These are phyloP conservation scores for Oopsacas minuta DNA, from an alignment of 37 sponge, comb jelly and placozoan genomes.

Conservation along the genomic window DNA sequence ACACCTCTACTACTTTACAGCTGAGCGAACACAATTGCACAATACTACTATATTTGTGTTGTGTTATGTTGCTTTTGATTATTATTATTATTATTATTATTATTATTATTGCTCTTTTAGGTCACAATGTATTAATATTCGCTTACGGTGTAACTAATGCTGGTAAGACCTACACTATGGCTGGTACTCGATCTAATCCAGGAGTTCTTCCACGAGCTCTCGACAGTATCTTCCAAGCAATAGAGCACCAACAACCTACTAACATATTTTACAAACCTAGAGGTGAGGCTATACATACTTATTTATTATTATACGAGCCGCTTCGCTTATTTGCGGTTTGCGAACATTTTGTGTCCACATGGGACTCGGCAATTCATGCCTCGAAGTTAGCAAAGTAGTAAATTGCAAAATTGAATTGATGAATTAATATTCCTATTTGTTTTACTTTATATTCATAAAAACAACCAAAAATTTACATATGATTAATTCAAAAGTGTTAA, in stretches of 20 bases:
- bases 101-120: neutral
- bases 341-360: too few species aligned
- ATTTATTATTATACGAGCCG: neutral
- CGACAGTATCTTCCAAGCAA: conserved; percentile 28
- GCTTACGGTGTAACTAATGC: conserved; percentile 1
- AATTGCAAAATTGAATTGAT: neutral
- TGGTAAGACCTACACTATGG: conserved; percentile 12
- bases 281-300: neutral
- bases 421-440: neutral
- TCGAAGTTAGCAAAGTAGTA: too few species aligned
- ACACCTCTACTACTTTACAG: too few species aligned
- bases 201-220: conserved; percentile 73
- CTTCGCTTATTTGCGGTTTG: neutral
- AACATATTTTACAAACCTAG: neutral
- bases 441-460: neutral
- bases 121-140: neutral
- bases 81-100: too few species aligned
- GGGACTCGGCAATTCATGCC: too few species aligned
- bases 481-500: too few species aligned
- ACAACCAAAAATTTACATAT: too few species aligned
- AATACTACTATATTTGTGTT: neutral
- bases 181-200: conserved; percentile 30
- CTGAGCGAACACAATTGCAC: too few species aligned
- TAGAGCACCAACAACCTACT: neutral
- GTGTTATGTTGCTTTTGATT: too few species aligned